Evolutionary conservation across 2,797 vertebrate genomes (phyloP), one percentile per base, ranked within the genome.

Genomic region (Gymnothorax reevesii): DNA sequence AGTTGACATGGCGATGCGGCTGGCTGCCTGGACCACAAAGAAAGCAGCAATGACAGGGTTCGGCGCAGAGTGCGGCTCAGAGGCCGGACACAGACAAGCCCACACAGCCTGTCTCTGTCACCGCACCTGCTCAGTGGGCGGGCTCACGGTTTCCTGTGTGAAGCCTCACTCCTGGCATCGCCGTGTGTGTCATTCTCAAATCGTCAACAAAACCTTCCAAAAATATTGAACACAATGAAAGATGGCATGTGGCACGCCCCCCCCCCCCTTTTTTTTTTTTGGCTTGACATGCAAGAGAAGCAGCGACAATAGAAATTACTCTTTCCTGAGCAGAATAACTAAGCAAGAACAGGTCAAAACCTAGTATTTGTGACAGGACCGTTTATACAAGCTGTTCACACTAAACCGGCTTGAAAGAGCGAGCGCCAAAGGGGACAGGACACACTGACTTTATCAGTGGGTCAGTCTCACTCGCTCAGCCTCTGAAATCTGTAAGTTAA

Each of bases 1-100:
- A 89, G 92, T 90, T 87, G 91, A 90, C 89, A 89, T 87, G 80
- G 54, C 52, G 88, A 85, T 86, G 85, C 88, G 88, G 88, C 83
- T 87, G 90, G 88, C 84, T 88, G 87, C 88, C 89, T 62, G 59
- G 83, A 83, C 86, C 17, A 64, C 20, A 12, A 84, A 86, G 87
- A 90, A 71, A 87, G 84, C 87, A 84, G 83, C 89, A 91, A 87
- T 88, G 83, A 88, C 86, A 89, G 90, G 85, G 87, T 89, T 62
- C 12, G 6, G 73, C 88, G 89, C 89, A 89, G 87, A 85, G 52
- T 22, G 83, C 84, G 73, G 86, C 85, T 82, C 77, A 83, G 87
- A 84, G 88, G 83, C 88, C 87, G 84, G 88, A 89, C 88, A 82
- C 86, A 87, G 88, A 89, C 90, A 87, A 89, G 83, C 83, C 87